Percentiles rank a stretch among this genome's conserved stretches.
Conservation (phyloP, 1,140 invertebrate genomes). For the Thalassaphorura encarpata region DNA sequence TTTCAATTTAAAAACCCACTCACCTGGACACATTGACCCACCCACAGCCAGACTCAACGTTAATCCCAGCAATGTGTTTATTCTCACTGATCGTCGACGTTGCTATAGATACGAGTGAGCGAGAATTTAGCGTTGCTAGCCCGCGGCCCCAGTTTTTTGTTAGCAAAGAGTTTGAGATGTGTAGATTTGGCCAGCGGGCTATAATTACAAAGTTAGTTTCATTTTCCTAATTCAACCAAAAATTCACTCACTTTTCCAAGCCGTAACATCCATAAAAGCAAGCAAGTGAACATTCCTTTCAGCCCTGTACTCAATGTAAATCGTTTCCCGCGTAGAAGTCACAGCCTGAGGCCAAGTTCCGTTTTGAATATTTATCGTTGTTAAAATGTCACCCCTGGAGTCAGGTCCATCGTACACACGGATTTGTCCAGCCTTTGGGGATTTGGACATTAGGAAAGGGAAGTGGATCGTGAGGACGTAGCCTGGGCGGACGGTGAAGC, state of each 20-base stretch:
- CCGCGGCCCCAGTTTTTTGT: slow-evolving; percentile 87
- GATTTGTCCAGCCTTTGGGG: slow-evolving; percentile 57
- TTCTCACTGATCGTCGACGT: slow-evolving; percentile 74
- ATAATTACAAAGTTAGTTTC: too few species aligned
- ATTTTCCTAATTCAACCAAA: background rate
- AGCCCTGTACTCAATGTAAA: slow-evolving; percentile 63
- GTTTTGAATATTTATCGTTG: slow-evolving; percentile 58
- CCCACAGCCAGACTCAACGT: slow-evolving; percentile 73
- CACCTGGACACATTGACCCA: slow-evolving; percentile 87
- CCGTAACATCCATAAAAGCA: slow-evolving; percentile 62
- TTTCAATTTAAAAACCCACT: too few species aligned
- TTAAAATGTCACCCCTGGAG: slow-evolving; percentile 54
- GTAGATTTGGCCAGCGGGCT: too few species aligned
- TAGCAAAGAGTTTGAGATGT: slow-evolving; percentile 71
- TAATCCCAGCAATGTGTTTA: slow-evolving; percentile 74
- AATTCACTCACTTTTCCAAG: slow-evolving; percentile 50
- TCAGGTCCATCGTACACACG: slow-evolving; percentile 68
- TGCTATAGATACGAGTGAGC: slow-evolving; percentile 68
- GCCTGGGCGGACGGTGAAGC: slow-evolving; percentile 61
- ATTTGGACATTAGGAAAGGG: slow-evolving; percentile 59
- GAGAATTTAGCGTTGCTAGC: slow-evolving; percentile 69
- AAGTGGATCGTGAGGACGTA: slow-evolving; percentile 75
- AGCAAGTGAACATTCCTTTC: slow-evolving; percentile 55
- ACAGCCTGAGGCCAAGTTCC: slow-evolving; percentile 73
- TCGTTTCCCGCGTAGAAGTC: slow-evolving; percentile 60